phyloP scores from a whole-genome alignment of 1,140 invertebrate genomes.

The Papilio machaon region DNA sequence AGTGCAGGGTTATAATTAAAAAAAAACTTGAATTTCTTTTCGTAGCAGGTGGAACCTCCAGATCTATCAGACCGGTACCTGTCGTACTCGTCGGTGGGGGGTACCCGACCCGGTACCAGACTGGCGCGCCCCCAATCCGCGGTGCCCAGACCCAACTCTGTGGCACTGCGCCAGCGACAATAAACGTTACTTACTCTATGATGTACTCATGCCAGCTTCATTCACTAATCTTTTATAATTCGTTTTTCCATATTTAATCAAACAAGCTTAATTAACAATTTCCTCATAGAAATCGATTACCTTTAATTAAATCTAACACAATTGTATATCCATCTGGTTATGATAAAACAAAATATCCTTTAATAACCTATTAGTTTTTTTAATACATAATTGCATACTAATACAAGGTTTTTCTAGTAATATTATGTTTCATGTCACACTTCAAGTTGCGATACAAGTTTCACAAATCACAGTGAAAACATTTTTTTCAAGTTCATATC shows the following conservation, averaged over 20 bases:
- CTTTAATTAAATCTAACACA: neutral
- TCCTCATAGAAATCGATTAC: neutral
- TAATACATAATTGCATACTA: too few relatives aligned
- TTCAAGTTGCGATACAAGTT: too few relatives aligned
- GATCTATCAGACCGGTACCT: constrained; percentile 69
- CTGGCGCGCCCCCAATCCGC: constrained; percentile 62
- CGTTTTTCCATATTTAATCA: too few relatives aligned
- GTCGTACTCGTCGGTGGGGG: constrained; percentile 56
- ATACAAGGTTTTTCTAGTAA: neutral
- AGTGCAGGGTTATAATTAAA: neutral
- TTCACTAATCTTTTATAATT: too few relatives aligned
- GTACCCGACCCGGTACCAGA: constrained; percentile 46
- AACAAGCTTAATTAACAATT: neutral
- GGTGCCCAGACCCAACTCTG: constrained; percentile 66
- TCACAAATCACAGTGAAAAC: too few relatives aligned
- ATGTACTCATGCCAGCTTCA: too few relatives aligned
- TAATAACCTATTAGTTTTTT: neutral
- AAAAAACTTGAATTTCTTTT: neutral
- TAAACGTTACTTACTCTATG: constrained; percentile 34
- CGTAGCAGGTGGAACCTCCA: constrained; percentile 61
- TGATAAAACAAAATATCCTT: too few relatives aligned
- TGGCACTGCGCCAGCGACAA: constrained; percentile 53
- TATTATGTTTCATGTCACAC: neutral
- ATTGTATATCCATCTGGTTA: neutral
- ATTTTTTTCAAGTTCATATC: too few relatives aligned